Conservation (phyloP, 2,113 vertebrate species). For the Aphelocoma coerulescens region DNA sequence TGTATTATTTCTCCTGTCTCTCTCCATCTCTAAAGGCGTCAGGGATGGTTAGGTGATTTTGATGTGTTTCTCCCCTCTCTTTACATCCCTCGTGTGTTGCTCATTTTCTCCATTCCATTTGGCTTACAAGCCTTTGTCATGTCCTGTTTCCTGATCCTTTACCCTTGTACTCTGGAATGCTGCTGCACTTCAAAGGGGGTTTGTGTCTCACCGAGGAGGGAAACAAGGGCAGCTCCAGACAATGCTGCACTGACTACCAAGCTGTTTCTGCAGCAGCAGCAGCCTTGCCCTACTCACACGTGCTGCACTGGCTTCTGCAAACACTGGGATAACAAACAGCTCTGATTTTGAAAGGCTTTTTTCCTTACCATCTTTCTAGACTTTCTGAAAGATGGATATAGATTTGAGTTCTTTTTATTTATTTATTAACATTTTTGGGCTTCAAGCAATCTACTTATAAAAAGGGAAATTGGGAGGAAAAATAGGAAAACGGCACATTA, state of each 20-base stretch:
- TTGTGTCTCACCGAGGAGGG: conserved; percentile 5
- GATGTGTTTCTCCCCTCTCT: conserved; percentile 14
- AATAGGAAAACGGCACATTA: not conserved
- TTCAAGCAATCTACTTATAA: not conserved
- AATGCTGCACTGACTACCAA: not conserved
- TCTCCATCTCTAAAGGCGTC: conserved; percentile 33
- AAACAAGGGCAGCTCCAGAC: conserved; percentile 13
- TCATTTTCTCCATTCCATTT: conserved; percentile 57
- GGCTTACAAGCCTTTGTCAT: conserved; percentile 39
- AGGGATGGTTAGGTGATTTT: conserved; percentile 47
- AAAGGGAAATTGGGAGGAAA: not conserved
- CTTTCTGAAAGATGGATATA: not conserved
- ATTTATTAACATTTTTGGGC: not conserved
- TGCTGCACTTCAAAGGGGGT: conserved; percentile 15
- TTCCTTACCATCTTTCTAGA: not conserved
- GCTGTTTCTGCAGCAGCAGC: not conserved
- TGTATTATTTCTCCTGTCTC: conserved; percentile 11
- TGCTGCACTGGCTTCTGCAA: not conserved
- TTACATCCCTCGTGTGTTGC: conserved; percentile 47
- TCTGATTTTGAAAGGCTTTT: not conserved
- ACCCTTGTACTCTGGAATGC: not conserved
- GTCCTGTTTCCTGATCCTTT: conserved; percentile 31
- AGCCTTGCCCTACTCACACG: not conserved
- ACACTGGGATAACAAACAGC: not conserved
- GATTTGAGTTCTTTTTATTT: not conserved